Percentiles rank a stretch among this genome's conserved stretches.
These are phyloP conservation scores for Habropoda laboriosa DNA, from an alignment of 1,140 invertebrate species.

Conservation along the genomic window DNA sequence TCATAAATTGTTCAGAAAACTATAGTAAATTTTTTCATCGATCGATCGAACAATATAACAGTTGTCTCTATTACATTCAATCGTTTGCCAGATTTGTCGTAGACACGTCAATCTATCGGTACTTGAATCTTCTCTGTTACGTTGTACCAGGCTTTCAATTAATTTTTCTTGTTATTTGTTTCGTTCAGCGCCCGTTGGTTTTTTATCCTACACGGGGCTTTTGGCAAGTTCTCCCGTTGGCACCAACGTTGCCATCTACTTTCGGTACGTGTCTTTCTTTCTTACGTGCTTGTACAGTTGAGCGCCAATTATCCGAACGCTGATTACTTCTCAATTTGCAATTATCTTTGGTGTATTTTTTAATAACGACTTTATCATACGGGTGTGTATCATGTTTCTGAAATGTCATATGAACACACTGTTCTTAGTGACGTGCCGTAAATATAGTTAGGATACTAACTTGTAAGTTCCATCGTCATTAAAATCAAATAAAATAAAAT, in stretches of 20 bases:
- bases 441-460: not conserved
- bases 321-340: conserved; percentile 5
- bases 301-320: not conserved
- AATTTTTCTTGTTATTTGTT: conserved; percentile 71
- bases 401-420: not conserved
- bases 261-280: conserved; percentile 64
- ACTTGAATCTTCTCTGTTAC: not conserved
- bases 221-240: conserved; percentile 76
- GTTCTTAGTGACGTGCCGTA: not conserved
- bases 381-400: not conserved
- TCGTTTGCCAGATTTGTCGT: conserved; percentile 35
- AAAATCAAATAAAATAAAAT: conserved; percentile 8
- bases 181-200: conserved; percentile 80
- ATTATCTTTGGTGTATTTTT: conserved; percentile 10
- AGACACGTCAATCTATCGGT: not conserved
- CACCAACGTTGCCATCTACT: conserved; percentile 75
- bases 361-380: not conserved
- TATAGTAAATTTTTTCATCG: not conserved
- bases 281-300: conserved; percentile 47
- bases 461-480: not conserved
- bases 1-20: not conserved
- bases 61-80: not conserved
- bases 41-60: not conserved
- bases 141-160: conserved; percentile 36
- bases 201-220: conserved; percentile 76